Base-by-base conservation (phyloP, 2,113 vertebrate species). In the Ceuthmochares aereus region DNA sequence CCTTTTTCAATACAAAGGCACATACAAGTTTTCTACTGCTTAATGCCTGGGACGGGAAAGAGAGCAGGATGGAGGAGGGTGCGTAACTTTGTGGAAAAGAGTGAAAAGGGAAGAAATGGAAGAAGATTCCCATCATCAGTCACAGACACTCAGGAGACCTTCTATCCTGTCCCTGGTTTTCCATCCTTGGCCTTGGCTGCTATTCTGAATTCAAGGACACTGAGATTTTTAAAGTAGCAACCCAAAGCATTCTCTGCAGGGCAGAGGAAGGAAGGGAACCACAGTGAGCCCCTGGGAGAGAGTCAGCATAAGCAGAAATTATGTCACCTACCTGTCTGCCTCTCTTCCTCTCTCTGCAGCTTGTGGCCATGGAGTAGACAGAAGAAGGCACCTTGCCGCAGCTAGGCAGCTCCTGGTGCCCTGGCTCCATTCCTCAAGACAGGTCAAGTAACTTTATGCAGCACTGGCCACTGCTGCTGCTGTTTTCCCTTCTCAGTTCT, bases 151-250 rank as follows among this genome's bases (percentile, higher is more conserved):
- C 37, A 4, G 42, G 67, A 88, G 63, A 80, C 47, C 27, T 94
- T 73, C 72, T 68, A 73, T 43, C 43, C 26, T 21, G 26, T 26
- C 64, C 37, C 36, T 74, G 45, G 37, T 83, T 75, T 52, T 87
- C 47, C 68, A 72, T 47, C 49, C 45, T 81, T n/a, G 68, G 86
- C 86, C 56, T 87, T 83, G 55, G 85, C 45, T 85, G 26, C 70
- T 85, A 60, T 91, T 92, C 69, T 84, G 68, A 89, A 89, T 30
- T 91, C 74, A 84, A 92, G 86, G 79, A 82, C 87, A 84, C 56
- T 0, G 19, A 84, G 34, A 68, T 64, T 75, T 93, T 70, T 73
- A 82, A 77, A 70, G 69, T 21, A 12, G 84, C 76, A 66, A 52
- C 14, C 52, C 64, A 90, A 95, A 87, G 36, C 68, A 89, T 63